Evolutionary conservation across 92 coral and sea anemone genomes (phyloP).

Genomic region (Scolanthus callimorphus): DNA sequence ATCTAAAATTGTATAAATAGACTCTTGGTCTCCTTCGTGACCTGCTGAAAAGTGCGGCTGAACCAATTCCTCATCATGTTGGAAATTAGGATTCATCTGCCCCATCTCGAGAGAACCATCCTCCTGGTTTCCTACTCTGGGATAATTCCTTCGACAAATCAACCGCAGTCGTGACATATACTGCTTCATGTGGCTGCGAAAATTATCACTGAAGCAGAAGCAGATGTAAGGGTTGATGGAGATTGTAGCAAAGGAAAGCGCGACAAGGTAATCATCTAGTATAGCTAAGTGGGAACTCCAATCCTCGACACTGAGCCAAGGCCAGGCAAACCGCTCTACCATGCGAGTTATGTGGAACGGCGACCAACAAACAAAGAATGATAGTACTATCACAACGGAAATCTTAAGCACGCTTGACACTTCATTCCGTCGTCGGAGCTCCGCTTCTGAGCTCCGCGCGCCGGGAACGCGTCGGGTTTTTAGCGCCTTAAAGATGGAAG

Average conservation of each 20-base stretch:
- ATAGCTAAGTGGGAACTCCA: neutral
- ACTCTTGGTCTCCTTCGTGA: no score
- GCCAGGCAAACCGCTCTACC: neutral
- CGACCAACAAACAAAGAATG: constrained; percentile 12
- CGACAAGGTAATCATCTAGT: neutral
- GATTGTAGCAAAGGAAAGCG: constrained; percentile 11
- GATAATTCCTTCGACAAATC: no score
- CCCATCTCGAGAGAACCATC: no score
- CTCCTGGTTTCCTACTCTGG: no score
- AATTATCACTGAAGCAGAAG: constrained; percentile 15
- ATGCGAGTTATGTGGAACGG: constrained; percentile 9
- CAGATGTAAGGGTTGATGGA: constrained; percentile 21
- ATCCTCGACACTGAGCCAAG: neutral
- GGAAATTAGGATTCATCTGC: no score
- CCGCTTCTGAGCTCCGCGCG: neutral
- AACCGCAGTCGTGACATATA: no score
- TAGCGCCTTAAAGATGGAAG: constrained; percentile 3
- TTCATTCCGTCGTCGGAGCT: constrained; percentile 11
- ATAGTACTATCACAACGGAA: constrained; percentile 1
- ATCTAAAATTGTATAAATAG: no score
- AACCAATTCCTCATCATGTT: no score
- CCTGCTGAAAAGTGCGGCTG: no score
- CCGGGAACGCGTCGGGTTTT: constrained; percentile 8
- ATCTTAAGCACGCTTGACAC: constrained; percentile 2
- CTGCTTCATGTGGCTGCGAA: neutral